Evolutionary conservation across 2,797 vertebrate genomes (phyloP), one percentile per base, ranked within the genome.

Genomic region (Schizothorax lantsangensis): DNA sequence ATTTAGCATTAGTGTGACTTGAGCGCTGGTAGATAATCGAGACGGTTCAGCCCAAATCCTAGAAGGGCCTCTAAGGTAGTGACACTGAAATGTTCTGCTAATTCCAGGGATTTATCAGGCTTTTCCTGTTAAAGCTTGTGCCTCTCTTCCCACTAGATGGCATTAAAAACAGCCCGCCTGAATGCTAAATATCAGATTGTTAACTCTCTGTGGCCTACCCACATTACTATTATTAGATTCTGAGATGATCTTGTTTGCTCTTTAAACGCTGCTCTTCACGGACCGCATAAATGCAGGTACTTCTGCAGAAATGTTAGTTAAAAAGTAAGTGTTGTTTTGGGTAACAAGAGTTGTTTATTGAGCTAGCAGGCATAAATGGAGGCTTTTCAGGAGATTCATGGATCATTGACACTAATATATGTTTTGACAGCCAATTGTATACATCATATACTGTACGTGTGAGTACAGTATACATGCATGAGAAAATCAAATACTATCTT

Each of bases 101-200:
- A 86, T 86, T 86, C 79, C 79, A 43, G 71, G 85, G 85, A 86
- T 86, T 86, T 64, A 74, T 86, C 38, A 14, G 79, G 43, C 54
- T 64, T 57, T 86, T 62, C 64, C 45, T 52, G 64, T 83, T 49
- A 77, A 57, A 72, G 21, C 62, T 26, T 72, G 47, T 69, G 57
- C 30, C 19, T 87, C 57, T 86, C 19, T 26, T 72, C 52, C 69
- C 71, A 30, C 66, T 79, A 68, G 80, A 57, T 54, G 43, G 47
- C 64, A 85, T 83, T 81, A 75, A 83, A 85, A 78, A 54, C 77
- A n/a, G 64, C 77, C 52, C 14, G 57, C 8, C n/a, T 19, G 19
- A 59, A 73, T 23, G 64, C 52, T 47, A 80, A 73, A 49, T 21
- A 54, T 43, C 47, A 15, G 26, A n/a, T 43, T 79, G 47, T 45